Conservation (phyloP, 2,797 vertebrate genomes). For the Scyliorhinus canicula region DNA sequence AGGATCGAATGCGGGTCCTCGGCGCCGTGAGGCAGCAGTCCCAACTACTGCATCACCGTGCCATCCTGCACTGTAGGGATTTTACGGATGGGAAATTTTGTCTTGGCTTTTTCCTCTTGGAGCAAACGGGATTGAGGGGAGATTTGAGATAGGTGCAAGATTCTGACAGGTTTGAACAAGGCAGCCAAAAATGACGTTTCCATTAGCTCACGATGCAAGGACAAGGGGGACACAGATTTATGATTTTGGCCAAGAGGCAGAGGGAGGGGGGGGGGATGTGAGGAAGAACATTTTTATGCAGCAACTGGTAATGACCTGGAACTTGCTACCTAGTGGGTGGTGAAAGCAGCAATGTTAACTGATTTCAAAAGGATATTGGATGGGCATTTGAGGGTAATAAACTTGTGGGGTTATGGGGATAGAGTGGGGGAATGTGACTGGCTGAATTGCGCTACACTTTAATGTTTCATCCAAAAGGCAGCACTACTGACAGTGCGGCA, state of each 20-base stretch:
- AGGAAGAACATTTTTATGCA: not conserved
- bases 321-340: not conserved
- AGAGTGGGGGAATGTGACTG: not conserved
- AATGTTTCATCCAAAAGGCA: too few species aligned
- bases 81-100: too few species aligned
- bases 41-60: too few species aligned
- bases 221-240: not conserved
- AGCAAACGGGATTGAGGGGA: not conserved
- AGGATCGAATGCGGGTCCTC: too few species aligned
- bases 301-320: not conserved
- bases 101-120: too few species aligned
- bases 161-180: too few species aligned
- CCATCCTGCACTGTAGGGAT: too few species aligned
- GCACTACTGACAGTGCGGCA: too few species aligned
- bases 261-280: not conserved
- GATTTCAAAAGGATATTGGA: not conserved
- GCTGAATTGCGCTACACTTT: not conserved
- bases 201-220: not conserved
- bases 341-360: not conserved
- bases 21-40: too few species aligned
- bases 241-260: not conserved
- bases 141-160: not conserved
- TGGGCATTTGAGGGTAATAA: not conserved
- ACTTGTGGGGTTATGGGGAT: not conserved
- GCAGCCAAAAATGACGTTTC: not conserved